Conservation (phyloP, 2,797 vertebrate genomes). For the Scolopax rusticola region DNA sequence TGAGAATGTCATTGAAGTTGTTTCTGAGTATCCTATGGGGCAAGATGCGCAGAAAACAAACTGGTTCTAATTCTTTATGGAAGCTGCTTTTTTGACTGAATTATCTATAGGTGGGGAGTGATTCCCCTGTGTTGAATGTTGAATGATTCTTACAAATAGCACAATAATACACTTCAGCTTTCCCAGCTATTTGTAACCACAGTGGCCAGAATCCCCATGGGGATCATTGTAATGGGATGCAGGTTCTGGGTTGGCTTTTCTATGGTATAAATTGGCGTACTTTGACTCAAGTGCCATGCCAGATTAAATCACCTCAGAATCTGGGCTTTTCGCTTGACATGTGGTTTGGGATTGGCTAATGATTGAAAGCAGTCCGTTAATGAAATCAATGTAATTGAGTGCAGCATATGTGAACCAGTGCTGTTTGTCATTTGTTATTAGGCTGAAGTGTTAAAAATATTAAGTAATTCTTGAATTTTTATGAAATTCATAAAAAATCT, state of each 20-base stretch:
- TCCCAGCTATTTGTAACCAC: constrained; percentile 19
- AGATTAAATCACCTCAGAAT: background rate
- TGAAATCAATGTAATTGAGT: constrained; percentile 18
- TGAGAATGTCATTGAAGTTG: background rate
- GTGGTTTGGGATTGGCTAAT: background rate
- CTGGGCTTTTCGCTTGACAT: background rate
- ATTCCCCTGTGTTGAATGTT: background rate
- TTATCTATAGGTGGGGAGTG: background rate
- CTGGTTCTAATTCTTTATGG: background rate
- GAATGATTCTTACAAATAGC: background rate
- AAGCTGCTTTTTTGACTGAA: background rate
- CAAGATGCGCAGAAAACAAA: background rate
- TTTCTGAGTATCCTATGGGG: background rate
- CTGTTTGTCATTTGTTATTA: background rate
- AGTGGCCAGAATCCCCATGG: background rate
- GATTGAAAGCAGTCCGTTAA: constrained; percentile 9
- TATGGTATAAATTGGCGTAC: background rate
- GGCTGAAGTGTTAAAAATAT: constrained; percentile 8
- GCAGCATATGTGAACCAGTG: background rate
- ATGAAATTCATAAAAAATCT: background rate
- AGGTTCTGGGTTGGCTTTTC: constrained; percentile 6
- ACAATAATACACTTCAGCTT: constrained; percentile 3
- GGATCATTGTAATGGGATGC: background rate
- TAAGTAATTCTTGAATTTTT: constrained; percentile 4
- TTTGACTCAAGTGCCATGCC: background rate